Evolutionary conservation across 1,140 invertebrate genomes (phyloP).

Genomic region (Copidosoma floridanum): DNA sequence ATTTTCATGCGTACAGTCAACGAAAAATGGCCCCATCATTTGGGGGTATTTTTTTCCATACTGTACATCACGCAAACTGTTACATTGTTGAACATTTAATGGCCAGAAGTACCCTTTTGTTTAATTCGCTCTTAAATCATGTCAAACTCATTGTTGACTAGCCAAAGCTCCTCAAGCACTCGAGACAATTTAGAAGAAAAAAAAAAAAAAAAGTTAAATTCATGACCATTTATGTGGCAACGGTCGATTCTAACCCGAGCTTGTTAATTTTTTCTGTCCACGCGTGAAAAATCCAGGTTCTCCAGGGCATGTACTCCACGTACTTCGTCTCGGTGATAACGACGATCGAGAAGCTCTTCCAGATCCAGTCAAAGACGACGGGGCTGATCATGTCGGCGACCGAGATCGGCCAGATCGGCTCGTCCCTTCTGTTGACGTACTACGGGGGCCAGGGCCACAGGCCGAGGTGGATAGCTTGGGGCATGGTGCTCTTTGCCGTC

Average conservation of each 20-base stretch:
- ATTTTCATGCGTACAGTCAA: too few species aligned
- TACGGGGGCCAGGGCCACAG: slow-evolving; percentile 91
- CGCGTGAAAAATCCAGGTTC: slow-evolving; percentile 51
- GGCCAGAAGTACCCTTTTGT: too few species aligned
- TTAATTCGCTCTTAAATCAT: too few species aligned
- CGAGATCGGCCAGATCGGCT: slow-evolving; percentile 91
- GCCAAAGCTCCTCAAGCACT: too few species aligned
- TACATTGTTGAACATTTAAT: too few species aligned
- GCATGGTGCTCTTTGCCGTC: slow-evolving; percentile 85
- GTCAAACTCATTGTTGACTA: neutral
- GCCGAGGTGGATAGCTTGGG: slow-evolving; percentile 94
- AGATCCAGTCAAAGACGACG: slow-evolving; percentile 92
- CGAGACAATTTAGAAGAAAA: too few species aligned
- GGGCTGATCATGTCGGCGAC: slow-evolving; percentile 91
- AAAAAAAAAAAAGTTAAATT: too few species aligned
- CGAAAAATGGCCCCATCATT: too few species aligned
- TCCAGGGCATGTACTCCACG: slow-evolving; percentile 92
- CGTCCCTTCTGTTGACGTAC: slow-evolving; percentile 85
- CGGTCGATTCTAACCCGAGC: too few species aligned
- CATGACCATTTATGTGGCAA: too few species aligned
- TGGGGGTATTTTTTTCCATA: too few species aligned
- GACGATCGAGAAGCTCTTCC: slow-evolving; percentile 94
- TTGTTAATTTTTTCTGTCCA: neutral
- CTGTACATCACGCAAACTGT: too few species aligned
- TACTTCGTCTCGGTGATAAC: slow-evolving; percentile 97